These are phyloP conservation scores for Incurvaria masculella DNA, from an alignment of 2,888 invertebrate species.

Conservation along the genomic window DNA sequence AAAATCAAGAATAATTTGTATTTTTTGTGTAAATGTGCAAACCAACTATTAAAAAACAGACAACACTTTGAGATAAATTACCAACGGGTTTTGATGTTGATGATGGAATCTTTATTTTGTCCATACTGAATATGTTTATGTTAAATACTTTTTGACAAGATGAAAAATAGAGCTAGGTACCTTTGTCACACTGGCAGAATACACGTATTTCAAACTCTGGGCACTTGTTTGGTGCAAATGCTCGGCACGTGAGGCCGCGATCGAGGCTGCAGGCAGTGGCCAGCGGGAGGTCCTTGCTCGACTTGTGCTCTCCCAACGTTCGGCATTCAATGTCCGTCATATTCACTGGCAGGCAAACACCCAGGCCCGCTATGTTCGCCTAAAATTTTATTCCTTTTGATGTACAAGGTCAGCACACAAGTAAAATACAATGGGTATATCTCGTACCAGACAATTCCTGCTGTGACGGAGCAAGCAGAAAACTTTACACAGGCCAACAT, in stretches of 20 bases:
- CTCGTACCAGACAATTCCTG: no score
- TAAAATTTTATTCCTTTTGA: no score
- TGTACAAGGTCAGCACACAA: no score
- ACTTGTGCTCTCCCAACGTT: constrained; percentile 59
- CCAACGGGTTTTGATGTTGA: no score
- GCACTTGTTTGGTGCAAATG: constrained; percentile 46
- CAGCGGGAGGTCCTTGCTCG: constrained; percentile 67
- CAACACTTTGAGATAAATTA: no score
- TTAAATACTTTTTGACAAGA: background rate
- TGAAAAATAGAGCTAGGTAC: constrained; percentile 15
- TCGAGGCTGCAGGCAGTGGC: constrained; percentile 74
- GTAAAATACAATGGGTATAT: no score
- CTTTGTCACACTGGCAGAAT: constrained; percentile 53
- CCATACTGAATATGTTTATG: background rate
- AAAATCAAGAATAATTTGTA: no score
- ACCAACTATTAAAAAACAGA: no score
- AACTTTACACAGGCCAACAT: no score
- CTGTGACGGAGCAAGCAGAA: no score
- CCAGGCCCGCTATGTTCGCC: background rate
- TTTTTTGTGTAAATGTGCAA: no score
- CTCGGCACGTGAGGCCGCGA: constrained; percentile 66
- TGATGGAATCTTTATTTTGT: background rate
- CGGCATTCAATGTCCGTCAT: constrained; percentile 77
- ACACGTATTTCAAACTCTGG: constrained; percentile 83
- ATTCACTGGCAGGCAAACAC: constrained; percentile 55